phyloP scores from a whole-genome alignment of 2,113 vertebrate species.

The Hymenochirus boettgeri region DNA sequence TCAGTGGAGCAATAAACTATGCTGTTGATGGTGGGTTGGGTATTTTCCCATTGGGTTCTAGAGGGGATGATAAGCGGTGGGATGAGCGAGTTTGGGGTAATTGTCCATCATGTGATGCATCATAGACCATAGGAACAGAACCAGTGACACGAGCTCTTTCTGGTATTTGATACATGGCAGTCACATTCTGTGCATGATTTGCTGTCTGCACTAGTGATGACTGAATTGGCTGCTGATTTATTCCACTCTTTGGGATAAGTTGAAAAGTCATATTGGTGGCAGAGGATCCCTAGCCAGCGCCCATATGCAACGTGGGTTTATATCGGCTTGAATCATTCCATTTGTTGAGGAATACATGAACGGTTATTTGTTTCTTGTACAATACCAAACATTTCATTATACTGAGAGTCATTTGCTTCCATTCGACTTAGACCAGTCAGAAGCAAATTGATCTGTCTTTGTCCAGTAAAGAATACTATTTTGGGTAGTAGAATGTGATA shows the following conservation, averaged over 20 bases:
- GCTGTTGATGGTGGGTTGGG: slow-evolving; percentile 88
- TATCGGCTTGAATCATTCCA: slow-evolving; percentile 65
- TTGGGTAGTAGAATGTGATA: slow-evolving; percentile 68
- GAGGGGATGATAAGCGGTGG: slow-evolving; percentile 79
- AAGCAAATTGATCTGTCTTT: slow-evolving; percentile 57
- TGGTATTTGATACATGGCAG: slow-evolving; percentile 77
- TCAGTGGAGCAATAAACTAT: slow-evolving; percentile 76
- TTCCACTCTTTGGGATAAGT: slow-evolving; percentile 77
- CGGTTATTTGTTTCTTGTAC: slow-evolving; percentile 67
- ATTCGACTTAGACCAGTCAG: slow-evolving; percentile 71
- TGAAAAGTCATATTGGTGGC: slow-evolving; percentile 91
- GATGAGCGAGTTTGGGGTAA: slow-evolving; percentile 60
- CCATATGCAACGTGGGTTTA: slow-evolving; percentile 55
- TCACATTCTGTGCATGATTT: slow-evolving; percentile 59
- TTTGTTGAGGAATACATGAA: slow-evolving; percentile 58
- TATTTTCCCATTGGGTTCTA: slow-evolving; percentile 92
- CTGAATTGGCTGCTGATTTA: slow-evolving; percentile 68
- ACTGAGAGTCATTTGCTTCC: slow-evolving; percentile 72
- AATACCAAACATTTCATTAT: slow-evolving; percentile 77
- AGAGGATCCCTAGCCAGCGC: slow-evolving; percentile 78
- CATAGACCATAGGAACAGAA: slow-evolving; percentile 59
- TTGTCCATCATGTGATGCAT: slow-evolving; percentile 70
- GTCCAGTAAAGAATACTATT: slow-evolving; percentile 47
- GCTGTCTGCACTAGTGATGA: slow-evolving; percentile 52
- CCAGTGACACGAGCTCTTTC: slow-evolving; percentile 67